These are phyloP conservation scores for Psammodynastes pulverulentus DNA, from an alignment of 2,113 vertebrate genomes.

Conservation along the genomic window DNA sequence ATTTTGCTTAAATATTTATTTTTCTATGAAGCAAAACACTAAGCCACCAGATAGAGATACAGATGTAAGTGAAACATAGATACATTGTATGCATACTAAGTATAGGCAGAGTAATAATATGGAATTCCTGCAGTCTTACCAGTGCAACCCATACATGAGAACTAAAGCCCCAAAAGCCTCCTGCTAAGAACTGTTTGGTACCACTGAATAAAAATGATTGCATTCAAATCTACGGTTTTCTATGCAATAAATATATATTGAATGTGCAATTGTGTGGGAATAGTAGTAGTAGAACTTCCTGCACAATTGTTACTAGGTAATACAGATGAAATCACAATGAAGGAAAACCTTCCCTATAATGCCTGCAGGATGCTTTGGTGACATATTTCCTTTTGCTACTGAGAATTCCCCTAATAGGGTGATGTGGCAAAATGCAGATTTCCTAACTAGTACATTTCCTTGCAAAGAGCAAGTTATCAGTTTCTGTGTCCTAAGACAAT, in stretches of 20 bases:
- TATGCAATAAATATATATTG: not conserved
- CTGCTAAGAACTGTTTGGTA: not conserved
- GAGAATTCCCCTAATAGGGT: not conserved
- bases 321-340: not conserved
- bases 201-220: not conserved
- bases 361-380: not conserved
- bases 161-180: not conserved
- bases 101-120: not conserved
- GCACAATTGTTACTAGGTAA: not conserved
- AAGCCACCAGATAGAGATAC: not conserved
- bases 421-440: not conserved
- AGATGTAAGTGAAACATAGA: not conserved
- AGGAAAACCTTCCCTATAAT: not conserved
- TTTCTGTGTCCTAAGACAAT: not conserved
- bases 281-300: not conserved
- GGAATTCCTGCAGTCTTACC: not conserved
- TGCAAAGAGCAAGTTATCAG: not conserved
- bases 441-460: not conserved
- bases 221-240: not conserved
- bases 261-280: not conserved
- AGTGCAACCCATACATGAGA: not conserved
- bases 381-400: not conserved
- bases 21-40: not conserved
- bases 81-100: too few species aligned
- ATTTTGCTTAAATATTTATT: not conserved